Base-by-base conservation (phyloP, 2,797 vertebrate species). In the Amniataba percoides region DNA sequence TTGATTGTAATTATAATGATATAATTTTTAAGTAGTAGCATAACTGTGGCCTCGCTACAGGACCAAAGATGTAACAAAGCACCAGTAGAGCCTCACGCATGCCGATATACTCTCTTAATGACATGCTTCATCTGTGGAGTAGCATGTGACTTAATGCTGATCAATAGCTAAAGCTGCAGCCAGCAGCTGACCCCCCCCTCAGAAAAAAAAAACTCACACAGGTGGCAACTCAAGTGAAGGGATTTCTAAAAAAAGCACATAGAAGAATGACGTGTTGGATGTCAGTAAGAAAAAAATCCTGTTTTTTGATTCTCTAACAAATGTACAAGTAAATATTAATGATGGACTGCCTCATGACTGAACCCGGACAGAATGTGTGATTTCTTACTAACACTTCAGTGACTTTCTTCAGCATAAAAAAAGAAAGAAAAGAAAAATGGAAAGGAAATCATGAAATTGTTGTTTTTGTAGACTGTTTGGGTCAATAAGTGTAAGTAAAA, bases 31-130 rank as follows among this genome's bases (percentile, higher is more conserved):
- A 86, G 72, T 77, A 73, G 52, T 80, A 57, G 74, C 77, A 21
- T 71, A 81, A 86, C 71, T 85, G 85, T 87, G 84, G 80, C 84
- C 27, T 39, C 65, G 72, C 69, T 78, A 82, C 91, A 87, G 89
- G 89, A 94, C 93, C 95, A 95, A 95, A 94, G 91, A 92, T 55
- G 14, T 14, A 66, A 78, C 56, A 71, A 70, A 83, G 71, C 75
- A 71, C 76, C 64, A 70, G 71, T 82, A 67, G 76, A 89, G 81
- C 83, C 78, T 90, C 86, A 85, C 27, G 67, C 27, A 15, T 86
- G 83, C 68, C 83, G 67, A 80, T 43, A 55, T 80, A 77, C 76
- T 76, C 39, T 60, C 39, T 60, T 75, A 56, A 45, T 53, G 60
- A 56, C 34, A 27, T 13, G 45, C 74, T 67, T 80, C 74, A 70